Evolutionary conservation across 2,113 vertebrate species (phyloP).

Genomic region (Ictidomys tridecemlineatus): DNA sequence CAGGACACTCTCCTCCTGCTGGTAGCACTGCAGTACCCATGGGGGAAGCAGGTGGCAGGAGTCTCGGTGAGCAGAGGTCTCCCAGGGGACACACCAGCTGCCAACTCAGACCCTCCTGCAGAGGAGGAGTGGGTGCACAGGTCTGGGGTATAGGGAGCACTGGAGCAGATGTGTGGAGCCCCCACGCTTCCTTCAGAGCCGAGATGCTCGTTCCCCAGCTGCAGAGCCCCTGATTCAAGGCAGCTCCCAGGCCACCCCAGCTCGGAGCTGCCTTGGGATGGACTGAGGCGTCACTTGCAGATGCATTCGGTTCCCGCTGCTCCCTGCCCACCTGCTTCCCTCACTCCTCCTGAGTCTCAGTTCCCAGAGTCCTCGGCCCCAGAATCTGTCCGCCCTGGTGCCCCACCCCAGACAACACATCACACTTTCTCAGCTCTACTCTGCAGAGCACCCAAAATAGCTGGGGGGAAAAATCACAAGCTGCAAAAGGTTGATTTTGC

Average conservation of each 20-base stretch:
- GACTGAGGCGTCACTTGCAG: background rate
- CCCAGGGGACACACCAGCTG: no score
- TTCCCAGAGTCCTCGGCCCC: background rate
- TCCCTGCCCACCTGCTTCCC: background rate
- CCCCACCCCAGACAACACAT: background rate
- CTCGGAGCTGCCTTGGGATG: background rate
- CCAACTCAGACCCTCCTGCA: no score
- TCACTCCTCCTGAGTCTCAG: no score
- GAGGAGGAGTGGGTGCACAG: background rate
- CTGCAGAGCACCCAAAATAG: background rate
- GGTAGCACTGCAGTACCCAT: slow-evolving; percentile 68
- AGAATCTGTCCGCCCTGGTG: background rate
- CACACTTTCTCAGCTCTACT: background rate
- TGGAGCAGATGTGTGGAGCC: background rate
- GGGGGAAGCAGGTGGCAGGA: slow-evolving; percentile 85
- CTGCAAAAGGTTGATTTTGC: background rate
- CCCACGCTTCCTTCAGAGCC: no score
- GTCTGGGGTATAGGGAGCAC: background rate
- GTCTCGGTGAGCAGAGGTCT: slow-evolving; percentile 68
- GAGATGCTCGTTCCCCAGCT: background rate
- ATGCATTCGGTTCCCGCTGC: background rate
- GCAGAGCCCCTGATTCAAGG: background rate
- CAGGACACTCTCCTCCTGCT: background rate
- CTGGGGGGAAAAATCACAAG: no score
- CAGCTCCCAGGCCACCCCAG: background rate